phyloP scores from a whole-genome alignment of 2,888 invertebrate species.

The Drosophila imparisetae region DNA sequence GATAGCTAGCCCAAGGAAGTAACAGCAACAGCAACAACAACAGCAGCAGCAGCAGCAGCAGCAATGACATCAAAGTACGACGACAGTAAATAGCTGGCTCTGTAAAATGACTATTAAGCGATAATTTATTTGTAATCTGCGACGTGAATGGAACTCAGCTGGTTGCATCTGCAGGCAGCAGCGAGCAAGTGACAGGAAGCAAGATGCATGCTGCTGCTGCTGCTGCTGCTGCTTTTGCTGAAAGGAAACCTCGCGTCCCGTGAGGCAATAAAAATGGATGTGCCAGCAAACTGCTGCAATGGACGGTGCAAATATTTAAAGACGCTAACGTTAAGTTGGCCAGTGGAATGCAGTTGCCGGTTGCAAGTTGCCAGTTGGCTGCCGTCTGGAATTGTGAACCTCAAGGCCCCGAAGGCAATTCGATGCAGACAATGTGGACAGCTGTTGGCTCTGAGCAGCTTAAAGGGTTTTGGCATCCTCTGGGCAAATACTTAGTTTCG shows the following conservation, averaged over 20 bases:
- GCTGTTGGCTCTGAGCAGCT: slow-evolving; percentile 33
- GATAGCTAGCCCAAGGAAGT: slow-evolving; percentile 6
- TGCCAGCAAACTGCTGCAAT: slow-evolving; percentile 44
- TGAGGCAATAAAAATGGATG: slow-evolving; percentile 70
- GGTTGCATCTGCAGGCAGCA: slow-evolving; percentile 30
- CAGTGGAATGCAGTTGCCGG: slow-evolving; percentile 19
- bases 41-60: slow-evolving; percentile 9
- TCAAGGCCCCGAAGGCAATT: slow-evolving; percentile 35
- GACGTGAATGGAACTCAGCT: slow-evolving; percentile 69
- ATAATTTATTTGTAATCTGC: slow-evolving; percentile 85
- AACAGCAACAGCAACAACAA: slow-evolving; percentile 26
- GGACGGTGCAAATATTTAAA: slow-evolving; percentile 61
- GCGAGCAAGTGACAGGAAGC: slow-evolving; percentile 25
- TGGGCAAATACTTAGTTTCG: slow-evolving; percentile 56
- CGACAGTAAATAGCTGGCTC: slow-evolving; percentile 34
- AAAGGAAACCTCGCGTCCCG: slow-evolving; percentile 58
- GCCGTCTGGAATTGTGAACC: slow-evolving; percentile 5
- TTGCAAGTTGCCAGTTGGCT: slow-evolving; percentile 7
- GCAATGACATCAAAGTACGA: slow-evolving; percentile 9
- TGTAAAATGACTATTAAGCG: slow-evolving; percentile 82
- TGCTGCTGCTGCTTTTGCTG: slow-evolving; percentile 25
- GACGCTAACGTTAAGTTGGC: slow-evolving; percentile 47
- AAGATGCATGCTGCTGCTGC: slow-evolving; percentile 21
- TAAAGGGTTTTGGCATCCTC: slow-evolving; percentile 45
- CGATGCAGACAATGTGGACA: slow-evolving; percentile 58